Evolutionary conservation across 23 tunicate species (phyloP), one percentile per base, ranked within the genome.

Genomic region (Ciona savignyi): DNA sequence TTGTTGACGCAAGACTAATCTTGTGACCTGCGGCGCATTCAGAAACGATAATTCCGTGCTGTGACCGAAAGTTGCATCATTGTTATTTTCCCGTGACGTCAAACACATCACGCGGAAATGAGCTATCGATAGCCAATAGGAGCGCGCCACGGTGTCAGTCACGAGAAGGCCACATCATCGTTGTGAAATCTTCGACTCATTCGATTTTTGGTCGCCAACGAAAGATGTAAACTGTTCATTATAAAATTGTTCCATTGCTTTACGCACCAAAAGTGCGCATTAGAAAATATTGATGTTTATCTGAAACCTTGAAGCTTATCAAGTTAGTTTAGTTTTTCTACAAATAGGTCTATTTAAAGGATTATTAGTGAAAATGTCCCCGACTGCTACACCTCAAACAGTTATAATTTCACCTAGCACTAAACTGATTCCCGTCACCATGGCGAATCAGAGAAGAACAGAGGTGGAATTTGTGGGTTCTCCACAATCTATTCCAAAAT

Each of bases 121-220:
- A 22, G 4, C 22, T 25, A 6, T 25, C 15, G 23, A 9, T 63
- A 63, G 63, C 89, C 89, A 84, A 84, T 84, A 79, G 76, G 82
- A 63, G 60, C 31, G 48, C 62, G 33, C 74, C 89, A 84, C 89
- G 82, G 71, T 84, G 78, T 77, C 82, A 74, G 73, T 32, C 32
- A n/a, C 27, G 30, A 29, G 19, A 77, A 84, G 75, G 87, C 75
- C 87, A 82, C 87, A 82, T 82, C 87, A 82, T 27, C 51, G 64
- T 21, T 9, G 22, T 22, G 67, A 63, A 63, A 25, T 9, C 28
- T 4, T 11, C 6, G 22, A 4, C 26, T 9, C 67, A 63, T 11
- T 23, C 28, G 67, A 63, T 63, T 63, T n/a, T 4, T n/a, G 15
- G 28, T 9, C 15, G 24, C 28, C 15, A 25, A 11, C 26, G 28